Base-by-base conservation (phyloP, 2,113 vertebrate genomes). In the Taxidea taxus region DNA sequence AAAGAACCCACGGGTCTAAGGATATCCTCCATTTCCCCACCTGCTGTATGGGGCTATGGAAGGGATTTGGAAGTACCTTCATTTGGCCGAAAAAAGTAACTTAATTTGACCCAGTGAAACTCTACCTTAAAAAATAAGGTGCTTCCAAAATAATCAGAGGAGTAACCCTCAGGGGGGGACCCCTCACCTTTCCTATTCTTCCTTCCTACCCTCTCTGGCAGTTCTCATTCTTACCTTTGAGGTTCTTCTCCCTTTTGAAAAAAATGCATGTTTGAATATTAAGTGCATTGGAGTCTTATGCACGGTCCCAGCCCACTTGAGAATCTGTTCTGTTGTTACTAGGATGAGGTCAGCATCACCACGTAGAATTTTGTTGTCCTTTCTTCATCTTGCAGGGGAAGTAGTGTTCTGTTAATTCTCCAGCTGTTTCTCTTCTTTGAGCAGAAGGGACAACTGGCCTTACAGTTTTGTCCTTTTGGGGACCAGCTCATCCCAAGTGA, bases 71-170 rank as follows among this genome's bases (percentile, higher is more conserved):
- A 70, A 31, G 3, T 90, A 13, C 82, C 21, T 84, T 72, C 27
- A 7, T 92, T 86, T 70, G 82, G 23, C 16, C 49, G 31, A 80
- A 74, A 92, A 54, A 66, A 64, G 6, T 93, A 80, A 87, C 27
- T 95, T 80, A 91, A 93, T 72, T 95, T 97, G 42, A n/a, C 16
- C n/a, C 29, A 89, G 1, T 82, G 60, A 84, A 96, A 74, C 58
- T 42, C 44, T 95, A 51, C 54, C 42, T 60, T 91, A 80, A 96
- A 78, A 87, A 87, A 74, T 10, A 80, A 84, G 34, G 18, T 47
- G 47, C 4, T 95, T 77, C 47, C 31, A 85, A 89, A 93, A 83
- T 58, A 60, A 31, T 89, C 49, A 78, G 42, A 49, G 64, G 13
- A 44, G n/a, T n/a, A 42, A 62, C 68, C 83, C 51, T 18, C 6